phyloP scores from a whole-genome alignment of 2,888 invertebrate genomes.

The Aproaerema taeniolella region DNA sequence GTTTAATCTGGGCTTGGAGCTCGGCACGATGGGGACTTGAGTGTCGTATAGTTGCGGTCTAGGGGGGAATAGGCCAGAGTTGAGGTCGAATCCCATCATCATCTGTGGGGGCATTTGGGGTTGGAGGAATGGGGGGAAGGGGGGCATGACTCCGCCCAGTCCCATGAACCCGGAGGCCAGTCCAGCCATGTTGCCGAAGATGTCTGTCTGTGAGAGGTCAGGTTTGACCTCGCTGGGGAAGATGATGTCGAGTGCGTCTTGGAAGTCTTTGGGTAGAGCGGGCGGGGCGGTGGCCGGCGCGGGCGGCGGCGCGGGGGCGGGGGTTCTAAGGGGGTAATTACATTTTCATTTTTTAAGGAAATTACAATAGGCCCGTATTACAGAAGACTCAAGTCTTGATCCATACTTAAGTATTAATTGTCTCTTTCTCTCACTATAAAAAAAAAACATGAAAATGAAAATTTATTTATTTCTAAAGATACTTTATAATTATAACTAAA shows the following conservation, averaged over 20 bases:
- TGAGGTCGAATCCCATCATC: constrained; percentile 56
- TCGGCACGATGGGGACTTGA: constrained; percentile 51
- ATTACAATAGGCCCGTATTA: too few relatives aligned
- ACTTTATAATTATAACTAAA: too few relatives aligned
- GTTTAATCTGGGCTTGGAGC: constrained; percentile 26
- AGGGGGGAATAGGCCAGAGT: constrained; percentile 42
- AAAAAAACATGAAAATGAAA: too few relatives aligned
- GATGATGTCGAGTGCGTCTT: constrained; percentile 81
- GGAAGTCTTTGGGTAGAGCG: constrained; percentile 79
- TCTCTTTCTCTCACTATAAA: too few relatives aligned
- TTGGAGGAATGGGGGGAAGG: constrained; percentile 32
- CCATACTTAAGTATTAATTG: too few relatives aligned
- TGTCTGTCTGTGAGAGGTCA: constrained; percentile 26
- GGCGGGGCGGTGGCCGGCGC: constrained; percentile 23
- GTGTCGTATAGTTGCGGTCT: constrained; percentile 55
- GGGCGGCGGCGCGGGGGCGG: constrained; percentile 24
- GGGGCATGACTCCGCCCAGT: constrained; percentile 33
- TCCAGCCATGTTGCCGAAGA: constrained; percentile 30
- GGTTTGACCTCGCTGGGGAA: constrained; percentile 71
- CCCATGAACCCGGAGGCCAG: constrained; percentile 27
- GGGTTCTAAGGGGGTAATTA: constrained; percentile 17
- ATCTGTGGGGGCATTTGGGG: constrained; percentile 32
- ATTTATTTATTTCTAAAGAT: too few relatives aligned
- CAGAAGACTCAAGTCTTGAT: too few relatives aligned
- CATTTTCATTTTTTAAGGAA: too few relatives aligned